Conservation (phyloP, 23 tunicate genomes). For the Styela plicata region DNA sequence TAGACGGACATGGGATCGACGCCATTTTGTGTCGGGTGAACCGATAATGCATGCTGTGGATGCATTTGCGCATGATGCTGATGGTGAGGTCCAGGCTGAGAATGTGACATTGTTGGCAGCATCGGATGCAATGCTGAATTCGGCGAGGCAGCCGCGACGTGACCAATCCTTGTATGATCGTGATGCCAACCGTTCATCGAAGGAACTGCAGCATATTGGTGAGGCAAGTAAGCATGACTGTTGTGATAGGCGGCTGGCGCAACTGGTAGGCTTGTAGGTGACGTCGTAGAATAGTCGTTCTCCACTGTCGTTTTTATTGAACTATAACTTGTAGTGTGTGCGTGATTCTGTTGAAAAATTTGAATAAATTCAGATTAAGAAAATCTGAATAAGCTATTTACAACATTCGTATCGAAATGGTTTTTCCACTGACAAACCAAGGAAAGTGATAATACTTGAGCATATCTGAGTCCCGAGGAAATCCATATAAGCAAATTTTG, state of each 20-base stretch:
- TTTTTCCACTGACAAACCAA: too few relatives aligned
- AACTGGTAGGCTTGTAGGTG: neutral
- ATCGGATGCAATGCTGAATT: neutral
- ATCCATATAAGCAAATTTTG: too few relatives aligned
- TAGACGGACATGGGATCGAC: neutral
- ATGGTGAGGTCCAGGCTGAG: neutral
- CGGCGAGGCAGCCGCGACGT: neutral
- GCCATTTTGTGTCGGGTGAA: neutral
- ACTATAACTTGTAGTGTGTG: neutral
- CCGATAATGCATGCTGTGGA: neutral
- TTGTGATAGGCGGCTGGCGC: conserved; percentile 17
- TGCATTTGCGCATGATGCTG: conserved; percentile 15
- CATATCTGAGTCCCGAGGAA: too few relatives aligned
- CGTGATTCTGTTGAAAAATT: too few relatives aligned
- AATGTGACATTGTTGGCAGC: neutral
- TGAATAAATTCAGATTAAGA: too few relatives aligned
- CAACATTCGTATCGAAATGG: too few relatives aligned
- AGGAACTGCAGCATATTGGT: conserved; percentile 14
- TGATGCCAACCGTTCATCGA: conserved; percentile 29
- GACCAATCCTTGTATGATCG: neutral
- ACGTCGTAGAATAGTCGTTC: conserved; percentile 5
- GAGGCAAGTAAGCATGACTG: conserved; percentile 26
- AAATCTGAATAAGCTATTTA: too few relatives aligned
- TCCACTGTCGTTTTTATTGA: neutral
- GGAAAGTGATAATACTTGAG: too few relatives aligned